Base-by-base conservation (phyloP, 2,113 vertebrate species). In the Pyrgilauda ruficollis region DNA sequence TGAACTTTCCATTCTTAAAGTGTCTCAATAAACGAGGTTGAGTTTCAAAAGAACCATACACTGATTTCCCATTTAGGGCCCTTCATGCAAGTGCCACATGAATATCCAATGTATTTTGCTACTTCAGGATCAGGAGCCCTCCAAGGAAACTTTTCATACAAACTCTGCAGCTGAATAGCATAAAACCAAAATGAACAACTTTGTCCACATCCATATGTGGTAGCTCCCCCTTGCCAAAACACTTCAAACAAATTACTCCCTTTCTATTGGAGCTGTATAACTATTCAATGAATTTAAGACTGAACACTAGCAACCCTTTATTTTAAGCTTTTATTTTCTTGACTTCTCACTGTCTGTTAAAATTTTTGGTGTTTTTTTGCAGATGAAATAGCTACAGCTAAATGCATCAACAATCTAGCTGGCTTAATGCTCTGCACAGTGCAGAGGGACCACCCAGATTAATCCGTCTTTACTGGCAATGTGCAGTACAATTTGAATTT, bases 141-240 rank as follows among this genome's bases (percentile, higher is more conserved):
- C 39, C 49, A 44, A 86, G 23, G 15, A 68, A 69, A n/a, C 4
- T 39, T 55, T 47, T 61, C 21, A 64, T 27, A 33, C 2, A 50
- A 68, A 64, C 14, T 44, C 62, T 44, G 17, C 41, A 84, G 30
- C 59, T 64, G 27, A 91, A 81, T 3, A 50, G 63, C 35, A 47
- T 12, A 55, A 41, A 37, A 80, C 5, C 22, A 68, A 58, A 76
- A 46, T 5, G 2, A 89, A 49, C 9, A 22, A 28, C 47, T 94
- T 12, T n/a, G 8, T 52, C 44, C 37, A 27, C 0, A 3, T 55
- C 21, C 1, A 2, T 2, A 23, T 43, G 15, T 23, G 18, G 9
- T 30, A 76, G 33, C 8, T 84, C 49, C 18, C 69, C 10, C 55
- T 56, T 63, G 50, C 10, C 30, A 55, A 59, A 64, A 76, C 8